Evolutionary conservation across 92 coral and sea anemone genomes (phyloP).

Genomic region (Epizoanthus ramosus): DNA sequence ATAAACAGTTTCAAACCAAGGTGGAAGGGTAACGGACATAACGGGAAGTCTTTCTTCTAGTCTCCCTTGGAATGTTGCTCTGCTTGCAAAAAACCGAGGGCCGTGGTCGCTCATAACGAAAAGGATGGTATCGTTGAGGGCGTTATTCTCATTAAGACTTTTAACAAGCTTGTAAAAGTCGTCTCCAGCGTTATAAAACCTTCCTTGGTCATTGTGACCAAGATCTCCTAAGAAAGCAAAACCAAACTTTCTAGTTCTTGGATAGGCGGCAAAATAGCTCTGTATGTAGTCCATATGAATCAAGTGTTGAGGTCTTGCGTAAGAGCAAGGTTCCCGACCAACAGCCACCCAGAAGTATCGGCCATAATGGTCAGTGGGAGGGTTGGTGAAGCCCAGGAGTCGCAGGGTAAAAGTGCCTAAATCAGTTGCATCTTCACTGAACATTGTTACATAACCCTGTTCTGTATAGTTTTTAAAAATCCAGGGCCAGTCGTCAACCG

Average conservation of each 20-base stretch:
- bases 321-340: constrained; percentile 39
- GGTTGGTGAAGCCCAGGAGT: constrained; percentile 44
- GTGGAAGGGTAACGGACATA: background rate
- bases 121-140: constrained; percentile 47
- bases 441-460: constrained; percentile 50
- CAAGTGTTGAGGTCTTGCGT: constrained; percentile 47
- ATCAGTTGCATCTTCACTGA: constrained; percentile 49
- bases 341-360: constrained; percentile 49
- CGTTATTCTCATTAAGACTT: constrained; percentile 16
- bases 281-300: constrained; percentile 42
- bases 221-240: constrained; percentile 47
- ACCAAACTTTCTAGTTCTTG: constrained; percentile 44
- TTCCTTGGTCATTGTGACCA: constrained; percentile 24
- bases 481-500: constrained; percentile 60
- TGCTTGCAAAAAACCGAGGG: constrained; percentile 30
- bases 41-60: background rate
- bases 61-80: background rate
- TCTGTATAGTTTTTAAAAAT: constrained; percentile 42
- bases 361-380: constrained; percentile 56
- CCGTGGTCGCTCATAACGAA: constrained; percentile 51
- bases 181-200: constrained; percentile 4
- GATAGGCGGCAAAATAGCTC: constrained; percentile 45
- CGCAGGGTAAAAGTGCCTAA: constrained; percentile 52
- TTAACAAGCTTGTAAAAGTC: constrained; percentile 5
- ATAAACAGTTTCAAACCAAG: constrained; percentile 4